These are phyloP conservation scores for Sarotherodon lohbergeri DNA, from an alignment of 2,113 vertebrate genomes.

Conservation along the genomic window DNA sequence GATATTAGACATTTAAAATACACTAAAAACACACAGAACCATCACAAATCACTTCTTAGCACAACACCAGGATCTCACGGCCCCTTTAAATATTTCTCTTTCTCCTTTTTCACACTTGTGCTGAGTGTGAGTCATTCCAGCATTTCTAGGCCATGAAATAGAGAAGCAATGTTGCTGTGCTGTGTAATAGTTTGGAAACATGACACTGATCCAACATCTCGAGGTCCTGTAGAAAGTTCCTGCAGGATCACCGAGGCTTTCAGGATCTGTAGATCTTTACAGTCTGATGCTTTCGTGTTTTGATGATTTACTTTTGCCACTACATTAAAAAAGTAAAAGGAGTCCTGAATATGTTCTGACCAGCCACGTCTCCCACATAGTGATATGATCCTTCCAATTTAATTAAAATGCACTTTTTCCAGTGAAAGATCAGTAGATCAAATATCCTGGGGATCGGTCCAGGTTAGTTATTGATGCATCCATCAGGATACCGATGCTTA, in stretches of 20 bases:
- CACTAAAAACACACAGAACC: not conserved
- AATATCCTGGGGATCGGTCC: not conserved
- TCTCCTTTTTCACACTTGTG: not conserved
- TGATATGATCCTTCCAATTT: not conserved
- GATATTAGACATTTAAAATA: not conserved
- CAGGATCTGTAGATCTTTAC: not conserved
- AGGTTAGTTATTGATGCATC: not conserved
- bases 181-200: not conserved
- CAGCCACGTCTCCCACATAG: not conserved
- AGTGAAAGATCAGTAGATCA: not conserved
- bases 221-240: not conserved
- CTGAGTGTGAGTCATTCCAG: fast-evolving
- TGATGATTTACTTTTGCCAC: not conserved
- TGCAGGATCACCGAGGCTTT: not conserved
- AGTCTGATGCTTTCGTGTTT: not conserved
- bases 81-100: not conserved
- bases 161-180: not conserved
- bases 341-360: not conserved
- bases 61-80: not conserved
- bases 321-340: not conserved
- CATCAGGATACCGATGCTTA: fast-evolving
- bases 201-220: fast-evolving
- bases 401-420: not conserved
- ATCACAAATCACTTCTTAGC: not conserved
- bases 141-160: fast-evolving